Evolutionary conservation across 1,140 invertebrate species (phyloP).

Genomic region (Drosophila mojavensis): DNA sequence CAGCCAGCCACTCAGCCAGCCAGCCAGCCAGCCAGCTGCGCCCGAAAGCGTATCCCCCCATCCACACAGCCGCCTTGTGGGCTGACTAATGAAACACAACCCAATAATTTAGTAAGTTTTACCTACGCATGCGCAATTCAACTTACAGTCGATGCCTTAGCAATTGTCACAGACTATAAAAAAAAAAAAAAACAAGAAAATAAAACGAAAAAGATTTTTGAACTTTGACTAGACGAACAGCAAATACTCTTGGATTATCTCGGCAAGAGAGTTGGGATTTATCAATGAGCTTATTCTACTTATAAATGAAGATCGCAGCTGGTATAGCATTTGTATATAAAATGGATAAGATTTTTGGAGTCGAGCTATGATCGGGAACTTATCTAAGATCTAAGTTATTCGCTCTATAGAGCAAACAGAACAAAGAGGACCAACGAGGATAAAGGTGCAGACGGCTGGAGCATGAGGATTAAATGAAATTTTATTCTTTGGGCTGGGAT

Average conservation of each 20-base stretch:
- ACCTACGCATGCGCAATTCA: constrained; percentile 75
- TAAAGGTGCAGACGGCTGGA: too few relatives aligned
- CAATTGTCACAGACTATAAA: constrained; percentile 67
- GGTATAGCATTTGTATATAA: too few relatives aligned
- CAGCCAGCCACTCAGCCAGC: constrained; percentile 36
- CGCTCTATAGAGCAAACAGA: too few relatives aligned
- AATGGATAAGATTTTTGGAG: too few relatives aligned
- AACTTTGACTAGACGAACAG: not conserved
- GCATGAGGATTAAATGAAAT: too few relatives aligned
- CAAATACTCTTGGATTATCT: constrained; percentile 1
- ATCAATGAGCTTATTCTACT: too few relatives aligned
- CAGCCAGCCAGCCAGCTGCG: constrained; percentile 53
- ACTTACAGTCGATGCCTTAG: constrained; percentile 62
- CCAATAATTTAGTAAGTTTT: constrained; percentile 80
- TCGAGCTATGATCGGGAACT: too few relatives aligned
- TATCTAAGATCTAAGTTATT: too few relatives aligned
- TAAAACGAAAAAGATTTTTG: constrained; percentile 11
- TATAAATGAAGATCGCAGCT: not conserved
- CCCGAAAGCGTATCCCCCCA: constrained; percentile 24
- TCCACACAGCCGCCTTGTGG: constrained; percentile 36
- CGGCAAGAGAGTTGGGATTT: not conserved
- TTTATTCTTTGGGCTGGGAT: too few relatives aligned
- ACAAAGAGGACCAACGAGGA: too few relatives aligned
- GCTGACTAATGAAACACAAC: constrained; percentile 79
- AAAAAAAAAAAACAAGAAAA: constrained; percentile 36